Evolutionary conservation across 2,113 vertebrate species (phyloP).

Genomic region (Suricata suricatta): DNA sequence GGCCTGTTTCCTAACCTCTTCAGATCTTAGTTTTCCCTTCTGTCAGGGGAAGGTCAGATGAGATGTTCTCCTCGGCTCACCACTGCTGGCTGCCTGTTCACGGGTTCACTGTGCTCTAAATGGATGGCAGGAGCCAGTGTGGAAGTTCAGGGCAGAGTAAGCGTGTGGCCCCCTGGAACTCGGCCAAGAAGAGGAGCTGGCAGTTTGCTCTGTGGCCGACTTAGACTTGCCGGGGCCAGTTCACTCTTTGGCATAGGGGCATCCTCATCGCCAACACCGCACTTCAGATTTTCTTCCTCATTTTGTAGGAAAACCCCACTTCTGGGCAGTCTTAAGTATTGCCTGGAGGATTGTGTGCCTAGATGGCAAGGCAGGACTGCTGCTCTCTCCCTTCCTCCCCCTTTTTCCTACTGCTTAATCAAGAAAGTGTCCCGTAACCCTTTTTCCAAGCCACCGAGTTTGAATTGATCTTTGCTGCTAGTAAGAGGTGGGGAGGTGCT

Average conservation of each 20-base stretch:
- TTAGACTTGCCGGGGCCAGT: neutral
- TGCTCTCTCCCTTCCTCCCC: neutral
- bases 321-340: neutral
- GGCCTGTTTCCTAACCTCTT: neutral
- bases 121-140: neutral
- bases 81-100: neutral
- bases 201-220: neutral
- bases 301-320: neutral
- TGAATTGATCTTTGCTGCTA: slow-evolving; percentile 77
- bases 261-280: neutral
- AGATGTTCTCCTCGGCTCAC: neutral
- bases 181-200: neutral
- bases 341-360: neutral
- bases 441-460: slow-evolving; percentile 73
- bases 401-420: slow-evolving; percentile 63
- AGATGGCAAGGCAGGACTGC: neutral
- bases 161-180: neutral
- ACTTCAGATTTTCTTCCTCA: neutral
- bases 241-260: neutral
- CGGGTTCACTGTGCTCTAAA: neutral
- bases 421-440: slow-evolving; percentile 58
- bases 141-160: neutral
- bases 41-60: neutral
- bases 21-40: neutral
- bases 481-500: slow-evolving; percentile 12